Percentiles rank a stretch among this genome's conserved stretches.
Evolutionary conservation across 2,888 invertebrate species (phyloP).

Genomic region (Hirtodrosophila histrioides): DNA sequence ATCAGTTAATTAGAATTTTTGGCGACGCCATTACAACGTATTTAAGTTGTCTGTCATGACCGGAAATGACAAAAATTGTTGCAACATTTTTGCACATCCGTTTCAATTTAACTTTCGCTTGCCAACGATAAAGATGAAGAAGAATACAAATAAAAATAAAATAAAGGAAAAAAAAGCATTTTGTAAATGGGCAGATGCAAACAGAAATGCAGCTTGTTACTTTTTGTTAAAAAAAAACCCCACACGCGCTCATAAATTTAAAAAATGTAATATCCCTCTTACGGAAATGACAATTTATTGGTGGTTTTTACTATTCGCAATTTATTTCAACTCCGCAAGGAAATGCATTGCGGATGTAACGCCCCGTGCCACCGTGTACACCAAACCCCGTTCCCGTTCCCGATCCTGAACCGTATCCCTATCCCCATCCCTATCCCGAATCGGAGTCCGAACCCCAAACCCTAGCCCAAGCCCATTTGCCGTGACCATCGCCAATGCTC

Average conservation of each 20-base stretch:
- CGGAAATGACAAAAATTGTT: constrained; percentile 64
- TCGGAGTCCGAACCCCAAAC: neutral
- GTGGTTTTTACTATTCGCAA: constrained; percentile 80
- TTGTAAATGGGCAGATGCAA: constrained; percentile 49
- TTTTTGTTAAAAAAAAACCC: constrained; percentile 53
- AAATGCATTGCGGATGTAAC: constrained; percentile 80
- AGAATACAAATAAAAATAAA: neutral
- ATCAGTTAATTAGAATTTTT: constrained; percentile 76
- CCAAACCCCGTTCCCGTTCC: constrained; percentile 1
- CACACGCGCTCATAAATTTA: constrained; percentile 70
- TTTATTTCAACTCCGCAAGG: constrained; percentile 79
- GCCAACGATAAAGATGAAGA: constrained; percentile 3
- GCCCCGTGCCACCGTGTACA: constrained; percentile 32
- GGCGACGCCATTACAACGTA: constrained; percentile 26
- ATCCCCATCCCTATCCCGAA: neutral
- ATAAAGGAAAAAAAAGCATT: constrained; percentile 39
- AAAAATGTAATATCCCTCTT: constrained; percentile 81
- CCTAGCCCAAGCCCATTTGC: constrained; percentile 6
- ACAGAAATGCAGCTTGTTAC: constrained; percentile 35
- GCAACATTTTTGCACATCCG: constrained; percentile 58
- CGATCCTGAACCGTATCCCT: neutral
- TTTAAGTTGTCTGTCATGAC: constrained; percentile 42
- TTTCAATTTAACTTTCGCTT: constrained; percentile 71
- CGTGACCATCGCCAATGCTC: constrained; percentile 34
- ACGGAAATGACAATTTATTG: constrained; percentile 81